phyloP scores from a whole-genome alignment of 2,797 vertebrate species.

The Siniperca scherzeri region DNA sequence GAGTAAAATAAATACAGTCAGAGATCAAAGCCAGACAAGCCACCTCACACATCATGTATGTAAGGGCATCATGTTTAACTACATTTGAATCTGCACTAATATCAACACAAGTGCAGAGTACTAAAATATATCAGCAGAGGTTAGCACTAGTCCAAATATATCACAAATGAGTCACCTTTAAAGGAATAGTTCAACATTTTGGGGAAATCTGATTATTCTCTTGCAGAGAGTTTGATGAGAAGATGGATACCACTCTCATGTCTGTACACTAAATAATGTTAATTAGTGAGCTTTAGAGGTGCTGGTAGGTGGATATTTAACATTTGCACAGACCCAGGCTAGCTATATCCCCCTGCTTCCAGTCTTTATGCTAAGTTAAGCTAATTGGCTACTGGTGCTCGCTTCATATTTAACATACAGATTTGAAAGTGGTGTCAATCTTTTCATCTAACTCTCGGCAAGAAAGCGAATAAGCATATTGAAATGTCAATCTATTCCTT shows the following conservation, averaged over 20 bases:
- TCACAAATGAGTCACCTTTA: background rate
- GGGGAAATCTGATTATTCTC: background rate
- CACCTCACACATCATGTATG: background rate
- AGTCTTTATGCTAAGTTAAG: too few species aligned
- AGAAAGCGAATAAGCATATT: too few species aligned
- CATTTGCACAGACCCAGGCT: background rate
- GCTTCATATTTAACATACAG: too few species aligned
- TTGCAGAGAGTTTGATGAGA: background rate
- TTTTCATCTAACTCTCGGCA: too few species aligned
- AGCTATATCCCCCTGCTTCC: too few species aligned
- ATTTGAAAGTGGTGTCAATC: too few species aligned
- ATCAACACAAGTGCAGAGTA: background rate
- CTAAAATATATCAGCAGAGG: background rate
- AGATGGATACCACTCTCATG: background rate
- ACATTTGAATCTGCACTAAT: background rate
- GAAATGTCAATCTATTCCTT: too few species aligned
- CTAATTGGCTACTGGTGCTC: too few species aligned
- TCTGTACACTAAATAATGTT: background rate
- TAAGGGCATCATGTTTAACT: background rate
- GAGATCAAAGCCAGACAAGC: background rate
- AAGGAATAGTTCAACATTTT: too few species aligned
- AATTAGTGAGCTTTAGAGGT: background rate
- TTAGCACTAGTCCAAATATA: background rate
- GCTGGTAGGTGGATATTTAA: background rate
- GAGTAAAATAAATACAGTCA: background rate